Base-by-base conservation (phyloP, 2,113 vertebrate genomes). In the Mustelus asterias region DNA sequence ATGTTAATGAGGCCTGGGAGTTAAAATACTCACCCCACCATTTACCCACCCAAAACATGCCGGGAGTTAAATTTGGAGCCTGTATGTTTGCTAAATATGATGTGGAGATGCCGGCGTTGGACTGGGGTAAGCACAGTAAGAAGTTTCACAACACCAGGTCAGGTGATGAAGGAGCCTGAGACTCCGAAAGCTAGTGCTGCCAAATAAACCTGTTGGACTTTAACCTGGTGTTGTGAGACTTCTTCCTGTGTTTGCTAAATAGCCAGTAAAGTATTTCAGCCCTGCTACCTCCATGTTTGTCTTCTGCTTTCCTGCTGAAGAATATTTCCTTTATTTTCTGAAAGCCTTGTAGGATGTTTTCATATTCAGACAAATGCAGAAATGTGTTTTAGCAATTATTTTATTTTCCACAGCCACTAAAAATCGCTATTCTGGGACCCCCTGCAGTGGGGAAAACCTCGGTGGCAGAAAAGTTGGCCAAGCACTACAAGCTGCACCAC, bases 391-490 rank as follows among this genome's bases (percentile, higher is more conserved):
- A 16, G 44, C 44, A 95, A 65, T 95, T 92, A 67, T 96, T 95
- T 80, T 96, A 54, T 96, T 96, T 11, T 96, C 48, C 76, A 83
- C 95, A 99, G 99, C 98, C 99, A 8, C 96, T 99, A 92, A 98
- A 98, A 96, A 63, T 99, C 70, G 99, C 96, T 89, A 96, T 99
- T 1, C 97, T 99, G 1, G 99, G 99, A 2, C 98, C 99, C 85
- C 99, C 99, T 0, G 99, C 97, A 0, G 98, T 97, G 94, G 99
- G 99, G 1, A 99, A 99, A 96, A 98, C 97, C 96, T 98, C 97
- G 0, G 65, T 99, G 48, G 97, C 98, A 0, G 97, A 97, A 95
- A 97, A 97, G 48, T 97, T 99, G 96, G 98, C 98, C 97, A 97
- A 97, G 41, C 96, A 98, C 96, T 99, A 99, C 97, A 98, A 97